Percentiles rank a stretch among this genome's conserved stretches.
phyloP scores from a whole-genome alignment of 2,113 vertebrate species.

The Trematomus loennbergii region DNA sequence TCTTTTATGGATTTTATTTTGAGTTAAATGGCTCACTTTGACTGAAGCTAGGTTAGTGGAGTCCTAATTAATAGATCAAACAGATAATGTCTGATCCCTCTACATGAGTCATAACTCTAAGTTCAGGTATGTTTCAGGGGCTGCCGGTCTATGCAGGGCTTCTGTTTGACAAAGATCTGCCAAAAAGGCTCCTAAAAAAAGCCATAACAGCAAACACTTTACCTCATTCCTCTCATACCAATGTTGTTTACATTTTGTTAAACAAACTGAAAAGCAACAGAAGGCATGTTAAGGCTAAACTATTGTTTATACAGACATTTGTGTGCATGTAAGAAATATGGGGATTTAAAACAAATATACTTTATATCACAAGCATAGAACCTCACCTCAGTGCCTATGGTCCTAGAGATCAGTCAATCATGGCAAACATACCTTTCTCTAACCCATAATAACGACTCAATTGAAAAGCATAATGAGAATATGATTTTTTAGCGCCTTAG shows the following conservation, averaged over 20 bases:
- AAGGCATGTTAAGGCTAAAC: not conserved
- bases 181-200: not conserved
- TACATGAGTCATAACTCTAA: constrained; percentile 7
- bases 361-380: not conserved
- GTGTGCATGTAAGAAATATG: not conserved
- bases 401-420: constrained; percentile 7
- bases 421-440: not conserved
- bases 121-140: not conserved
- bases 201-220: not conserved
- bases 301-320: not conserved
- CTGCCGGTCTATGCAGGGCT: not conserved
- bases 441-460: constrained; percentile 14
- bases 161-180: not conserved
- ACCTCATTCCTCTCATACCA: not conserved
- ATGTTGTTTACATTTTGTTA: not conserved
- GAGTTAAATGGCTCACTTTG: not conserved
- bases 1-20: constrained; percentile 14
- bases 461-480: not conserved
- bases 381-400: not conserved
- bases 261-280: not conserved
- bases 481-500: no score
- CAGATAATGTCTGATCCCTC: constrained; percentile 21
- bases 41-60: not conserved
- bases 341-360: not conserved
- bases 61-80: constrained; percentile 49